Evolutionary conservation across 1,140 invertebrate species (phyloP), one percentile per base, ranked within the genome.

Genomic region (Neotoxoptera formosana): DNA sequence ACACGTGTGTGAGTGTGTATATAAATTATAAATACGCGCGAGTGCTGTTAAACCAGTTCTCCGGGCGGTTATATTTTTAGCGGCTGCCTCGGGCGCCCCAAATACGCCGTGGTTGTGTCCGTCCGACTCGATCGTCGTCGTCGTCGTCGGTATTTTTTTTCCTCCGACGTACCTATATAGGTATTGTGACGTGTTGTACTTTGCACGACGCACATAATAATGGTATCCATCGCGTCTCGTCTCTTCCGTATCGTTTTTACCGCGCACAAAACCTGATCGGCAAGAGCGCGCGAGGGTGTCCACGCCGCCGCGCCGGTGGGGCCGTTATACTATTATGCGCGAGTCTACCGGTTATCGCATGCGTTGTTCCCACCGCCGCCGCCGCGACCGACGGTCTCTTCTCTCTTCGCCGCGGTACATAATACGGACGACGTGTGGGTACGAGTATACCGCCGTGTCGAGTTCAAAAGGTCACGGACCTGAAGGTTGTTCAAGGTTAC

Each of bases 391-490:
- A 30, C 60, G 25, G 30, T 30, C 60, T 67, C 25, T 67, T 67
- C 25, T 60, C 53, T 60, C 25, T 30, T n/a, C 60, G 60, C 8
- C 60, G 2, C 30, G 14, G 2, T 21, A 23, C 17, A 21, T 21
- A 36, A 67, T n/a, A 17, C 1, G 6, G 7, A 25, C 30, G 47
- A 20, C n/a, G 23, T 20, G 30, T 47, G 45, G 41, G 56, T 45
- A 34, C 21, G 4, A 41, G 51, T 60, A 48, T 41, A 14, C 60
- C 34, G 17, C 60, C 14, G 45, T 21, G 45, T n/a, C 67, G 90
- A 91, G 90, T 91, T 91, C 90, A 91, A 91, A 91, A 91, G 90
- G 90, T 91, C 90, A 91, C 90, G 60, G 90, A 91, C 90, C 60
- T 23, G 90, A 91, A 91, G 90, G 90, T 81, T 91, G 90, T 91